Base-by-base conservation (phyloP, 2,888 invertebrate species). In the Trachelus tabidus region DNA sequence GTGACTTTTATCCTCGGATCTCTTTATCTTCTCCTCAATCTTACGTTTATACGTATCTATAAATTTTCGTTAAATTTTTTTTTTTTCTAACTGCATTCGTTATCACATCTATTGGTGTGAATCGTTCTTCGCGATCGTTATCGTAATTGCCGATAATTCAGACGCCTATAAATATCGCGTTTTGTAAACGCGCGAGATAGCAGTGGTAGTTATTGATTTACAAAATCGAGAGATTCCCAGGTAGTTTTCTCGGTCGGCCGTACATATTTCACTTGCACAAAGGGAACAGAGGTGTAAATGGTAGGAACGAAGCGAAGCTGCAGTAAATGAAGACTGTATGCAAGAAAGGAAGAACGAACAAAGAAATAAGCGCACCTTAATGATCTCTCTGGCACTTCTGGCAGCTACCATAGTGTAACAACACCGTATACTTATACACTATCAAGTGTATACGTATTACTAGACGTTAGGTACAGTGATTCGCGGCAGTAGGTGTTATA, bases 1-100 rank as follows among this genome's bases (percentile, higher is more conserved):
- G 75, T 79, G 78, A 82, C 80, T 76, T 79, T 79, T 15, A 23
- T 56, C 23, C 9, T 15, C 6, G 40, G 15, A 15, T 40, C 15
- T 40, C 40, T 15, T 15, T 15, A 15, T 40, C 15, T 15, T 15
- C 40, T 0, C 1, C 1, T 15, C 6, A 15, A 40, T 40, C 15
- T 15, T 2, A 6, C 2, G 15, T 15, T 40, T 15, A 40, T 2
- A 40, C 15, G 15, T 40, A 6, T 40, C 15, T 15, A 15, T 40
- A 40, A 15, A 15, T 40, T 40, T 40, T 40, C 40, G 1, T 40
- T 40, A 6, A 40, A n/a, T n/a, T n/a, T n/a, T n/a, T n/a, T n/a
- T 40, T 40, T 15, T 15, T 40, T 40, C 31, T 15, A 6, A 15
- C 15, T 6, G 40, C 15, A 6, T 6, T 6, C 1, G 6, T 6